phyloP scores from a whole-genome alignment of 2,113 vertebrate genomes.

The Sphyrna mokarran region DNA sequence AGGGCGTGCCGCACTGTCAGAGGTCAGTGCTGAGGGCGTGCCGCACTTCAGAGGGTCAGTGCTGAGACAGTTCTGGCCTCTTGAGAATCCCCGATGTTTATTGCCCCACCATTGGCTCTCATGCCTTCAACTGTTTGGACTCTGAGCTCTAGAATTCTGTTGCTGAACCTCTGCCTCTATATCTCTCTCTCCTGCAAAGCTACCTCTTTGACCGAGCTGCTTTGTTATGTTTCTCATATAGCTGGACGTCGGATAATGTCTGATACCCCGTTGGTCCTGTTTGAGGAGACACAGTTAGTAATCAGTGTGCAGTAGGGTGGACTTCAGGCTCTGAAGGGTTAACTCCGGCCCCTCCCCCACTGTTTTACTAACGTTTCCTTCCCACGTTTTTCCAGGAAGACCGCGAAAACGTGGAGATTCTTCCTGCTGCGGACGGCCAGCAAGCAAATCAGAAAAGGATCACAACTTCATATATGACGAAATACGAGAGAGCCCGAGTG shows the following conservation, averaged over 20 bases:
- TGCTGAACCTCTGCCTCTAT: background rate
- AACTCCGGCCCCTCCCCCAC: no score
- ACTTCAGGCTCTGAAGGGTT: no score
- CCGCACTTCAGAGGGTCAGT: no score
- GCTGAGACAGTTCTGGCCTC: no score
- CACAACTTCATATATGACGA: conserved; percentile 95
- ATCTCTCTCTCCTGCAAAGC: background rate
- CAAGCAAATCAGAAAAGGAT: conserved; percentile 93
- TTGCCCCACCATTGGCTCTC: background rate
- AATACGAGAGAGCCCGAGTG: conserved; percentile 87
- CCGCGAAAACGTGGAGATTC: conserved; percentile 86
- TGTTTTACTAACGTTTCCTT: background rate
- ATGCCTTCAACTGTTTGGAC: background rate
- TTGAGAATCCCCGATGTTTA: background rate
- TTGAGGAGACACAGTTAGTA: background rate
- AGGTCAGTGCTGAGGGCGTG: no score
- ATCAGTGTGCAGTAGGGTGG: background rate
- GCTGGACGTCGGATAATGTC: background rate
- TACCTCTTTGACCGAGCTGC: background rate
- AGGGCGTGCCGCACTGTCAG: no score
- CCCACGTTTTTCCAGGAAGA: conserved; percentile 66
- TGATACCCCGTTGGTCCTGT: background rate
- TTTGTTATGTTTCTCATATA: background rate
- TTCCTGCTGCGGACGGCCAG: conserved; percentile 83
- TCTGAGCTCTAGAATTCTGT: background rate